phyloP scores from a whole-genome alignment of 1,140 invertebrate species.

The Caenorhabditis briggsae region DNA sequence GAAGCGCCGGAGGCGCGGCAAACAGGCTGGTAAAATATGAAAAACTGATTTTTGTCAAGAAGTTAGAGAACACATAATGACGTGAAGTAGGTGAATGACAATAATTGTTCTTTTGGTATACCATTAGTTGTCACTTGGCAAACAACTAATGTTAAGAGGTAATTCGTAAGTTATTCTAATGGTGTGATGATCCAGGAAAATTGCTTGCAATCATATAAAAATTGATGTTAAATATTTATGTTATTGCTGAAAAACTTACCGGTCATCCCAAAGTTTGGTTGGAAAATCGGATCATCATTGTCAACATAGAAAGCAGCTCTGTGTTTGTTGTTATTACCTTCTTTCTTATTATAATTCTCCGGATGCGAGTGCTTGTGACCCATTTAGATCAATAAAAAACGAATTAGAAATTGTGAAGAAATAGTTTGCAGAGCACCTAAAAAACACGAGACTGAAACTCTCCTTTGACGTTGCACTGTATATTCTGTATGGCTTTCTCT shows the following conservation, averaged over 20 bases:
- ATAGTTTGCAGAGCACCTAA: slow-evolving; percentile 6
- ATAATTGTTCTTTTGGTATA: too few relatives aligned
- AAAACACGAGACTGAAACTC: slow-evolving; percentile 18
- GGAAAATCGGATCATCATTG: slow-evolving; percentile 10
- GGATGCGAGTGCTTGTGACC: slow-evolving; percentile 33
- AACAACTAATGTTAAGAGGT: too few relatives aligned
- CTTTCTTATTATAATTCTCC: slow-evolving; percentile 42
- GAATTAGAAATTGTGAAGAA: background rate
- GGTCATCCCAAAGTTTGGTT: background rate
- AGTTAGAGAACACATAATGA: slow-evolving; percentile 19
- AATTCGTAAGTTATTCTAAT: too few relatives aligned
- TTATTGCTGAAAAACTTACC: background rate
- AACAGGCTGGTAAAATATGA: background rate
- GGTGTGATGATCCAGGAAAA: too few relatives aligned
- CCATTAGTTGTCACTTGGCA: too few relatives aligned
- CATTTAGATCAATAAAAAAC: background rate
- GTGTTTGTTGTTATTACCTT: slow-evolving; percentile 25
- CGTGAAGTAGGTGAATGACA: background rate
- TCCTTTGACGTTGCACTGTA: background rate
- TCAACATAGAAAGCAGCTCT: background rate
- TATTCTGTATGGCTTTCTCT: slow-evolving; percentile 2
- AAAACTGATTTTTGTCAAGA: background rate
- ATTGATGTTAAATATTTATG: background rate
- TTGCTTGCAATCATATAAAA: too few relatives aligned
- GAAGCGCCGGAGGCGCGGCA: too few relatives aligned